phyloP scores from a whole-genome alignment of 2,797 vertebrate species.

The Todus mexicanus region DNA sequence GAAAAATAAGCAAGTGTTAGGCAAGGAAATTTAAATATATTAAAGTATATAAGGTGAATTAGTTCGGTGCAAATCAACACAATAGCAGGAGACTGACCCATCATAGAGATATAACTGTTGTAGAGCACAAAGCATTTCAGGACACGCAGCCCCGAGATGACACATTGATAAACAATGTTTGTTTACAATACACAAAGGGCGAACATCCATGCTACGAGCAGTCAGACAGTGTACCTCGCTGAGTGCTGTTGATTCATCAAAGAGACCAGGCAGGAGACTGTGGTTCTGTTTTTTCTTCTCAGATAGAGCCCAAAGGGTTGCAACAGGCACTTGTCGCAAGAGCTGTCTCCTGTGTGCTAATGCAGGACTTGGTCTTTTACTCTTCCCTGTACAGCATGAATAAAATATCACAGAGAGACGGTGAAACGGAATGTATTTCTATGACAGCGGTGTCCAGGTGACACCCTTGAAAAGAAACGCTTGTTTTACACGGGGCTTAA shows the following conservation, averaged over 20 bases:
- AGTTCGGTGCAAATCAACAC: neutral
- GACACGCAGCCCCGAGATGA: neutral
- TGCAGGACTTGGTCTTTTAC: neutral
- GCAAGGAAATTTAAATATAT: neutral
- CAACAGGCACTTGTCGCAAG: neutral
- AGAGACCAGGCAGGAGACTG: neutral
- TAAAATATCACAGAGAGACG: conserved; percentile 35
- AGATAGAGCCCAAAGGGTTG: neutral
- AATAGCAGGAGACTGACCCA: neutral
- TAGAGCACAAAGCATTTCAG: neutral
- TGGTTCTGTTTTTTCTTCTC: neutral
- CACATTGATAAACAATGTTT: neutral
- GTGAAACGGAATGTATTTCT: neutral
- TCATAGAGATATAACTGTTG: neutral
- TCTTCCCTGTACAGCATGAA: neutral
- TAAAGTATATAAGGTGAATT: neutral
- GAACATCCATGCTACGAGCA: neutral
- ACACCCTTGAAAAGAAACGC: neutral
- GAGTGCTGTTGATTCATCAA: neutral
- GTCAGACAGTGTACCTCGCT: neutral
- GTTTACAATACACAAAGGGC: neutral
- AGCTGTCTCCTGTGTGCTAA: neutral
- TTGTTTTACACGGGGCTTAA: conserved; percentile 40
- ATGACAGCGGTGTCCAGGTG: neutral
- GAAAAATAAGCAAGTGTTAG: neutral